A percentile compares a stretch with the other conserved stretches of the same genome.
These are phyloP conservation scores for Cecropterus lyciades DNA, from an alignment of 1,140 invertebrate genomes.

Conservation along the genomic window DNA sequence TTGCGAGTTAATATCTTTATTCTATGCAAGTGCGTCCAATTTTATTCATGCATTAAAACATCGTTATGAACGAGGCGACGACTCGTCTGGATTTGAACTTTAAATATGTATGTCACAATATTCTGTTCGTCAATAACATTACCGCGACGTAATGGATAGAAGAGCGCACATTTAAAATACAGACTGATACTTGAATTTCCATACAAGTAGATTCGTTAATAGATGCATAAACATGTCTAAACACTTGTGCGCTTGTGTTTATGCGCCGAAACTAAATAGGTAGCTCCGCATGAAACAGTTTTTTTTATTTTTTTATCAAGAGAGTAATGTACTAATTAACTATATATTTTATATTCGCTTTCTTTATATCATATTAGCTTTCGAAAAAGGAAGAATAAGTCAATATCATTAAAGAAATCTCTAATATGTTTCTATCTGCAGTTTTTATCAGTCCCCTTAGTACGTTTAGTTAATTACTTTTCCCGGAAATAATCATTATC, in stretches of 20 bases:
- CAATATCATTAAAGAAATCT: too few species aligned
- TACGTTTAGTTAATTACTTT: too few species aligned
- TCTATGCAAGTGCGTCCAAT: constrained; percentile 7
- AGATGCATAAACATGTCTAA: constrained; percentile 30
- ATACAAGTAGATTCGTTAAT: constrained; percentile 31
- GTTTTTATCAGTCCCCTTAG: too few species aligned
- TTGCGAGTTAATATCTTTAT: constrained; percentile 10
- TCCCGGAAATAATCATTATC: too few species aligned
- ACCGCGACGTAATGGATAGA: constrained; percentile 20
- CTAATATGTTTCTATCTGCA: too few species aligned
- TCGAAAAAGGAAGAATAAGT: too few species aligned
- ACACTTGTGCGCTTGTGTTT: constrained; percentile 21
- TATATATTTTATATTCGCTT: too few species aligned
- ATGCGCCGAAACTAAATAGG: constrained; percentile 3
- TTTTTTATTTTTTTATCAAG: background rate
- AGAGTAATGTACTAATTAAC: too few species aligned
- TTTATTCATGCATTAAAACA: constrained; percentile 31
- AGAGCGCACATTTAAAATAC: constrained; percentile 18
- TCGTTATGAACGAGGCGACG: constrained; percentile 23
- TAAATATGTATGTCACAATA: constrained; percentile 31
- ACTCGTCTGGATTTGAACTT: constrained; percentile 25
- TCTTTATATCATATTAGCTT: too few species aligned
- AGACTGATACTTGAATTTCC: constrained; percentile 20
- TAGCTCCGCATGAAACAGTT: background rate
- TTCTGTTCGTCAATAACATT: constrained; percentile 26